A percentile compares a stretch with the other conserved stretches of the same genome.
phyloP scores from a whole-genome alignment of 2,113 vertebrate species.

The Gymnogyps californianus region DNA sequence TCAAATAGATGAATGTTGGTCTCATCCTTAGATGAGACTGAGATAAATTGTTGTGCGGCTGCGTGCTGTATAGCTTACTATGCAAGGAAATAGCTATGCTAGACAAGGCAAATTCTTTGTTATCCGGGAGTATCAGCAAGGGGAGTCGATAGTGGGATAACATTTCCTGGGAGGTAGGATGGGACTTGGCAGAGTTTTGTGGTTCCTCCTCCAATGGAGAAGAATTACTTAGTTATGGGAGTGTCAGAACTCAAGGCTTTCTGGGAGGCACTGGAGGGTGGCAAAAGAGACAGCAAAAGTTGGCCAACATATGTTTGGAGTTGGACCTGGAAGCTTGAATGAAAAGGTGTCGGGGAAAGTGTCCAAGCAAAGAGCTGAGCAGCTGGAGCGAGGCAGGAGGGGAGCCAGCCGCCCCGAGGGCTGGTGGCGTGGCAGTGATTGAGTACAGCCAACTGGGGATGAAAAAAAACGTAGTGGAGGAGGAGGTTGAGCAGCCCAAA shows the following conservation, averaged over 20 bases:
- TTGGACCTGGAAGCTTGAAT: not conserved
- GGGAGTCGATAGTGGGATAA: not conserved
- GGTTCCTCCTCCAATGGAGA: not conserved
- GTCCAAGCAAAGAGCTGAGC: not conserved
- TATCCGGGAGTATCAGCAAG: not conserved
- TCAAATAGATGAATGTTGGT: fast-evolving
- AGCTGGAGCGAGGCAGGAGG: not conserved
- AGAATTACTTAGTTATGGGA: not conserved
- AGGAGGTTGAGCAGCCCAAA: not conserved
- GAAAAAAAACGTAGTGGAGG: not conserved
- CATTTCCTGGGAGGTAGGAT: not conserved
- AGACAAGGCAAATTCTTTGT: not conserved
- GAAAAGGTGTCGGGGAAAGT: not conserved
- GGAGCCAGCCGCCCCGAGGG: not conserved
- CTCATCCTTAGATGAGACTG: not conserved
- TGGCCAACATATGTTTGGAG: not conserved
- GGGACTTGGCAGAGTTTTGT: not conserved
- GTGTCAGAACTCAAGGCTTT: not conserved
- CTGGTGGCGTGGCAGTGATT: not conserved
- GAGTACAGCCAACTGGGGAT: not conserved
- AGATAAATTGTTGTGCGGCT: not conserved
- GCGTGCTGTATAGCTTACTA: not conserved
- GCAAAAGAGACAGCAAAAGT: not conserved
- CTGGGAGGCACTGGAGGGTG: not conserved
- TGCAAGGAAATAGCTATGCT: not conserved